Conservation (phyloP, 2,888 invertebrate genomes). For the Polydesmus complanatus region DNA sequence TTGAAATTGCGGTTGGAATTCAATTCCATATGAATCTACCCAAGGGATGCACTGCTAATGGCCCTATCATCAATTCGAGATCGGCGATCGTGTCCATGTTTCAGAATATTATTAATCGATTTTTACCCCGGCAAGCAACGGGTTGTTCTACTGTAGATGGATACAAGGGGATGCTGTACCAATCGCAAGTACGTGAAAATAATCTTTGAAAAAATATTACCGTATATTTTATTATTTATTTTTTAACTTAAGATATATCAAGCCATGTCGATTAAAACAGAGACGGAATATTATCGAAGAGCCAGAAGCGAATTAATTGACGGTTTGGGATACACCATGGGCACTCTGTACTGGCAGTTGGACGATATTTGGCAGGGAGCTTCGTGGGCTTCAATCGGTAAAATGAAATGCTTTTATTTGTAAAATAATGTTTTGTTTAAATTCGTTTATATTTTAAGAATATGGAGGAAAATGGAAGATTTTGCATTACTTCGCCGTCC, state of each 20-base stretch:
- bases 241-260: conserved; percentile 43
- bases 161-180: conserved; percentile 31
- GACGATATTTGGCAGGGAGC: conserved; percentile 97
- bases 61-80: background rate
- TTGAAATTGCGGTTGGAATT: conserved; percentile 31
- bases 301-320: conserved; percentile 30
- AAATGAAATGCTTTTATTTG: conserved; percentile 6
- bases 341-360: conserved; percentile 94
- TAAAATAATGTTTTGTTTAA: conserved; percentile 38
- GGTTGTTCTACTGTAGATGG: conserved; percentile 22
- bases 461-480: conserved; percentile 67
- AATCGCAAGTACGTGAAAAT: conserved; percentile 31
- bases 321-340: conserved; percentile 72
- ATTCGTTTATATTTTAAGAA: conserved; percentile 40
- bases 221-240: background rate
- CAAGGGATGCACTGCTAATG: conserved; percentile 37
- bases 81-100: background rate
- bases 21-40: conserved; percentile 45
- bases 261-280: conserved; percentile 71
- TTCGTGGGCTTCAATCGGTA: conserved; percentile 83
- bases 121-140: conserved; percentile 16
- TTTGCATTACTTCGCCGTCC: conserved; percentile 72
- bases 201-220: background rate
- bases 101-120: background rate
- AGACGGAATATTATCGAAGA: conserved; percentile 70